phyloP scores from a whole-genome alignment of 2,888 invertebrate genomes.

The Cacoxenus indagator region DNA sequence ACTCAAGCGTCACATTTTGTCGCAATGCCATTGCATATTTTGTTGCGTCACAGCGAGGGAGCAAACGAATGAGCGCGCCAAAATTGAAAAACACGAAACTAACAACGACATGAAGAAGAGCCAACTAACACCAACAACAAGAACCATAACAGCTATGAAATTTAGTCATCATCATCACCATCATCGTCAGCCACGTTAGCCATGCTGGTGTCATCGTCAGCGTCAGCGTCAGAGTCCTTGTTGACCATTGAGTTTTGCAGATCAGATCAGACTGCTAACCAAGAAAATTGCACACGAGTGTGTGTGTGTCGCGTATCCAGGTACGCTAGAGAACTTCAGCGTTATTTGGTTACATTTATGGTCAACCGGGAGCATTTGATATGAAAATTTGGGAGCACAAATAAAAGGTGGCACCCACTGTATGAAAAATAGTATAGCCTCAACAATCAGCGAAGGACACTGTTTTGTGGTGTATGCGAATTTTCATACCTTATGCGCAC shows the following conservation, averaged over 20 bases:
- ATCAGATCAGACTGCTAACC: not conserved
- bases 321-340: not conserved
- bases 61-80: not conserved
- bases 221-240: not conserved
- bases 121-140: not conserved
- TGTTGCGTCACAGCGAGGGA: not conserved
- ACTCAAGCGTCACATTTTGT: slow-evolving; percentile 21
- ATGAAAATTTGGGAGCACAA: slow-evolving; percentile 1
- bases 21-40: slow-evolving; percentile 20
- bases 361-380: slow-evolving; percentile 10
- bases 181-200: not conserved
- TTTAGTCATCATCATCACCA: slow-evolving; percentile 2
- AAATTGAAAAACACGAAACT: not conserved
- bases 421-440: too few species aligned
- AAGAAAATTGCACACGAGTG: not conserved
- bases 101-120: not conserved
- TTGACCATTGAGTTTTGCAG: not conserved
- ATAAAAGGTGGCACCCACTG: not conserved
- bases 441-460: too few species aligned
- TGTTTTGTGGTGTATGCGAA: too few species aligned
- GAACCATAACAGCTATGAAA: not conserved
- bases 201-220: not conserved
- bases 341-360: slow-evolving; percentile 19
- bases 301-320: not conserved
- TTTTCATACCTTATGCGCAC: too few species aligned